Conservation (phyloP, 2,888 invertebrate species). For the Leptinotarsa juncta region DNA sequence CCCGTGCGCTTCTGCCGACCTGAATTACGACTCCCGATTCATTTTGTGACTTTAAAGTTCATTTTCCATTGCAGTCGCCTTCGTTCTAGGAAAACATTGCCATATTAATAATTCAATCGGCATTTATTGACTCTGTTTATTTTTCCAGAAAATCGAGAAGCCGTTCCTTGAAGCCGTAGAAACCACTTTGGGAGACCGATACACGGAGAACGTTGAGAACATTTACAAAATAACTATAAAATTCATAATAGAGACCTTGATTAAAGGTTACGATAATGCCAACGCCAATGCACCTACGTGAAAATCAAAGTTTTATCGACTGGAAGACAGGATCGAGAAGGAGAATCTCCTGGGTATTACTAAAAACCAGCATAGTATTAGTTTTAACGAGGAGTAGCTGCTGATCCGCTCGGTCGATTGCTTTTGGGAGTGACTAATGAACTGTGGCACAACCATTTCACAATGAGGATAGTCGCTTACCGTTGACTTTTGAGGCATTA, state of each 20-base stretch:
- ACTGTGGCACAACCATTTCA: too few relatives aligned
- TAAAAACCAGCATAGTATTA: constrained; percentile 35
- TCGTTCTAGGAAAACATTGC: background rate
- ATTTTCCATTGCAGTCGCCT: background rate
- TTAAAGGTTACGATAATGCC: constrained; percentile 79
- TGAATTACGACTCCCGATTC: background rate
- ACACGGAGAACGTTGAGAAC: constrained; percentile 88
- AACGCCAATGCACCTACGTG: constrained; percentile 61
- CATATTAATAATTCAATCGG: background rate
- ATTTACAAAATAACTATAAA: constrained; percentile 90
- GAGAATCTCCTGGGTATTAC: constrained; percentile 29
- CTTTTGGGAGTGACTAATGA: background rate
- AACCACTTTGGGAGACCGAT: constrained; percentile 86
- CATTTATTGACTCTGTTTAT: constrained; percentile 1
- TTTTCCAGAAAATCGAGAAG: constrained; percentile 84
- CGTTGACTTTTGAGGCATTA: too few relatives aligned
- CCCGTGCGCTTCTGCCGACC: background rate
- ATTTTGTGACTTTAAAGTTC: background rate
- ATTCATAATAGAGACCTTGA: constrained; percentile 86
- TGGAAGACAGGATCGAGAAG: constrained; percentile 31
- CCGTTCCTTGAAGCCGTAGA: constrained; percentile 90
- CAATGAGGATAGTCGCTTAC: too few relatives aligned
- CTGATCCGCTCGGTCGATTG: constrained; percentile 2
- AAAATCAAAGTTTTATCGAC: constrained; percentile 44
- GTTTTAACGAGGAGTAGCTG: constrained; percentile 10